Percentiles rank a stretch among this genome's conserved stretches.
These are phyloP conservation scores for Merodon equestris DNA, from an alignment of 2,888 invertebrate genomes.

Conservation along the genomic window DNA sequence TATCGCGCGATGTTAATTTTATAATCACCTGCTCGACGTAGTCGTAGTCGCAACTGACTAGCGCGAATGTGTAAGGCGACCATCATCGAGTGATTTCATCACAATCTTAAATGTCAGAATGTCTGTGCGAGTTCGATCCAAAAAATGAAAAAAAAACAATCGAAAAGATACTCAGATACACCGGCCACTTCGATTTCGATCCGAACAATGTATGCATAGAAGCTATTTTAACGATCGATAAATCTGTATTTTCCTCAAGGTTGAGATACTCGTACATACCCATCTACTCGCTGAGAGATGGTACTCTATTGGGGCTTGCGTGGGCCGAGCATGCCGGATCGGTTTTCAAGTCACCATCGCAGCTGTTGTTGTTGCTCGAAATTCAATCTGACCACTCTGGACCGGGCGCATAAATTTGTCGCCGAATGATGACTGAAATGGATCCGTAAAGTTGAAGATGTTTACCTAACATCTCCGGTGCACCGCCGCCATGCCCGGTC, in stretches of 20 bases:
- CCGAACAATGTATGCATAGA: conserved; percentile 66
- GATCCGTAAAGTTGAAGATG: conserved; percentile 51
- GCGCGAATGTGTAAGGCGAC: conserved; percentile 50
- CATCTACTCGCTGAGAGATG: no score
- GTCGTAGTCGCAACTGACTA: no score
- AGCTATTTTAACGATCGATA: conserved; percentile 58
- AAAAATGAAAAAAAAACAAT: background rate
- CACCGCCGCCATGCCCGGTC: background rate
- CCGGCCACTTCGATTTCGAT: background rate
- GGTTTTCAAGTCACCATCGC: conserved; percentile 9
- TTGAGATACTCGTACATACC: conserved; percentile 50
- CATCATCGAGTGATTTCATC: conserved; percentile 57
- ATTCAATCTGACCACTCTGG: conserved; percentile 42
- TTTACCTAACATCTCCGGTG: conserved; percentile 51
- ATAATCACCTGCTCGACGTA: conserved; percentile 47
- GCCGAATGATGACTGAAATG: conserved; percentile 14
- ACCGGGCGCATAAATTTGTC: conserved; percentile 50
- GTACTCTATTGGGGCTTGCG: conserved; percentile 48
- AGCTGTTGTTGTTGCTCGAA: conserved; percentile 25
- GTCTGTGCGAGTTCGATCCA: conserved; percentile 1
- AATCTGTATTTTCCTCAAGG: conserved; percentile 67
- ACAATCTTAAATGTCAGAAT: conserved; percentile 66
- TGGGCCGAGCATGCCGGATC: conserved; percentile 45
- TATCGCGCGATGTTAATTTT: conserved; percentile 67
- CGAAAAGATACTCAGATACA: background rate